These are phyloP conservation scores for Ephialtes manifestator DNA, from an alignment of 2,888 invertebrate species.

Conservation along the genomic window DNA sequence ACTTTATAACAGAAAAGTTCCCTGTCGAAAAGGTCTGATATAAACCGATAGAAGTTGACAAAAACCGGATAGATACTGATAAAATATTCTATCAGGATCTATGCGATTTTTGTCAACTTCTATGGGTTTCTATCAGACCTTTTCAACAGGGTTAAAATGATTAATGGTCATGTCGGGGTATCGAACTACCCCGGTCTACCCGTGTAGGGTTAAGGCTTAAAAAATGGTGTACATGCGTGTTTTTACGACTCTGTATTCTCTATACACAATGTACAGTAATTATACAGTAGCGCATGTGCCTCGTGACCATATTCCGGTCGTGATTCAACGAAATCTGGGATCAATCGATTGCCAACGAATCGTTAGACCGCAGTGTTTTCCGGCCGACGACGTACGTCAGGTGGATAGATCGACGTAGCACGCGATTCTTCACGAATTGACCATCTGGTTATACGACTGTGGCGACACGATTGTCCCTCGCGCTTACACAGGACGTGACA, in stretches of 20 bases:
- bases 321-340: slow-evolving; percentile 58
- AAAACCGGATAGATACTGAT: no score
- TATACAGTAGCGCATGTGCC: not conserved
- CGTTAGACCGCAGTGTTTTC: slow-evolving; percentile 58
- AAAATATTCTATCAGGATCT: no score
- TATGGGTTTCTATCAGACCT: no score
- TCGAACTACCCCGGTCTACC: no score
- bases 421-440: slow-evolving; percentile 62
- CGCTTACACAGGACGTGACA: slow-evolving; percentile 77
- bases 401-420: slow-evolving; percentile 69
- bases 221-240: no score
- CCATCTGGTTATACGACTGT: slow-evolving; percentile 71
- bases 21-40: no score
- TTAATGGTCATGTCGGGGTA: no score
- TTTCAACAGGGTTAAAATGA: no score
- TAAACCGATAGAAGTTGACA: no score
- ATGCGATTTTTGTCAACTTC: no score
- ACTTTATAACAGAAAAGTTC: no score
- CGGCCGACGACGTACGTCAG: slow-evolving; percentile 63
- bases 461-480: slow-evolving; percentile 73
- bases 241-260: no score
- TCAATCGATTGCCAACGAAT: slow-evolving; percentile 43
- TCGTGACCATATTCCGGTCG: slow-evolving; percentile 2
- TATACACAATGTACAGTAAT: not conserved
- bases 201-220: not conserved